Conservation (phyloP, 2,113 vertebrate genomes). For the Saiga tatarica region DNA sequence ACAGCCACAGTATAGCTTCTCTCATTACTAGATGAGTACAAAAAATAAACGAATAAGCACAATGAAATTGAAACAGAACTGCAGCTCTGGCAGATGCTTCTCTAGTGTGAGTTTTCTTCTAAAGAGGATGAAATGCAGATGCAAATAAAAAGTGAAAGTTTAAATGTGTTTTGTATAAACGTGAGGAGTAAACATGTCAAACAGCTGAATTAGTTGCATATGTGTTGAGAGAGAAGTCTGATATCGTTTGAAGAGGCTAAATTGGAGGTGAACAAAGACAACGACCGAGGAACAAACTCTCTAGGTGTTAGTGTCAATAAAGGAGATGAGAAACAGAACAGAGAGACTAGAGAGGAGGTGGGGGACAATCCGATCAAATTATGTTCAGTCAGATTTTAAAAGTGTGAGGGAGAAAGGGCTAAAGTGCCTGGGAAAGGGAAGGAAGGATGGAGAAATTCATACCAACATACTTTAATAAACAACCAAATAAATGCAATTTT, state of each 20-base stretch:
- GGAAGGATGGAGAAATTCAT: background rate
- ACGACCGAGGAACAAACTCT: background rate
- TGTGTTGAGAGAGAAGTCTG: constrained; percentile 54
- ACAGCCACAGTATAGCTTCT: background rate
- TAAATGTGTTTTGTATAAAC: constrained; percentile 63
- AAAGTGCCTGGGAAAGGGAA: background rate
- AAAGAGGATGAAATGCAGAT: constrained; percentile 54
- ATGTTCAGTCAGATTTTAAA: background rate
- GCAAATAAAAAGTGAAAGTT: constrained; percentile 61
- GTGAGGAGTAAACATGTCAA: constrained; percentile 30
- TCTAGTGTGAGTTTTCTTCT: background rate
- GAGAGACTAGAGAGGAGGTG: background rate
- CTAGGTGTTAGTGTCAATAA: constrained; percentile 25
- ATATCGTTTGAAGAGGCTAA: constrained; percentile 56
- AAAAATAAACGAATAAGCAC: background rate
- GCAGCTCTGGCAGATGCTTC: background rate
- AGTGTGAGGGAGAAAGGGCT: background rate
- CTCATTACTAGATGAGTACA: background rate
- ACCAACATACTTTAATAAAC: background rate
- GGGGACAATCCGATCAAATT: background rate
- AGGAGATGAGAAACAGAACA: constrained; percentile 14
- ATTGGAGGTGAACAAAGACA: constrained; percentile 31
- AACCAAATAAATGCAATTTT: constrained; percentile 7
- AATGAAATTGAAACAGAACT: constrained; percentile 49
- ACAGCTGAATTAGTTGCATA: constrained; percentile 52